Evolutionary conservation across 1,140 invertebrate species (phyloP).

Genomic region (Lepidurus apus): DNA sequence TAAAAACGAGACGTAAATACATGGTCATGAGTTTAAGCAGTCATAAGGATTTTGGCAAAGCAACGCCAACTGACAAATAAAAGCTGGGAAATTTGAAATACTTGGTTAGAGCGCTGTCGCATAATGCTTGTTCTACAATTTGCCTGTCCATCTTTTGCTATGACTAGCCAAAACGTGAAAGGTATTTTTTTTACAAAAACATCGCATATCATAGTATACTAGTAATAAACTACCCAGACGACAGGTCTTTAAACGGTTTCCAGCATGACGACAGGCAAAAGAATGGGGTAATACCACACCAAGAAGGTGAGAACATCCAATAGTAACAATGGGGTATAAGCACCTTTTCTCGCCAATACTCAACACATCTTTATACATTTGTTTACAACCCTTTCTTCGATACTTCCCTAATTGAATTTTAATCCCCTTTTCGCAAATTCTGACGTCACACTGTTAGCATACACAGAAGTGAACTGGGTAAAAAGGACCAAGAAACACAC

Average conservation of each 20-base stretch:
- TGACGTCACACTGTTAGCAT: not conserved
- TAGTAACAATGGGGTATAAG: slow-evolving; percentile 9
- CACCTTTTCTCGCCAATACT: slow-evolving; percentile 10
- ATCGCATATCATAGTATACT: not conserved
- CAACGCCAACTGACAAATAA: not conserved
- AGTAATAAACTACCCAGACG: not conserved
- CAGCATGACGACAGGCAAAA: not conserved
- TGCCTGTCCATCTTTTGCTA: slow-evolving; percentile 1
- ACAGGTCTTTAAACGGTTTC: not conserved
- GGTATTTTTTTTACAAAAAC: slow-evolving; percentile 4
- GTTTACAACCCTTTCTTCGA: slow-evolving; percentile 11
- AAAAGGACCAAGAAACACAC: slow-evolving; percentile 6
- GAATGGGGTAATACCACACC: not conserved
- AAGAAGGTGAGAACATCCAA: not conserved
- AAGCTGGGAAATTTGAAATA: slow-evolving; percentile 18
- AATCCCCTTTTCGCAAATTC: not conserved
- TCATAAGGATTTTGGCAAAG: not conserved
- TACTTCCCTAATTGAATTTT: not conserved
- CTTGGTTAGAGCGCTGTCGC: not conserved
- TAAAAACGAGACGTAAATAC: not conserved
- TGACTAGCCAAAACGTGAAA: slow-evolving; percentile 19
- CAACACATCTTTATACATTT: not conserved
- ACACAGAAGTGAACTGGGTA: not conserved
- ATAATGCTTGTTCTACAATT: not conserved
- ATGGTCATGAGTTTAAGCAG: not conserved